Base-by-base conservation (phyloP, 2,113 vertebrate species). In the Nesogale talazaci region DNA sequence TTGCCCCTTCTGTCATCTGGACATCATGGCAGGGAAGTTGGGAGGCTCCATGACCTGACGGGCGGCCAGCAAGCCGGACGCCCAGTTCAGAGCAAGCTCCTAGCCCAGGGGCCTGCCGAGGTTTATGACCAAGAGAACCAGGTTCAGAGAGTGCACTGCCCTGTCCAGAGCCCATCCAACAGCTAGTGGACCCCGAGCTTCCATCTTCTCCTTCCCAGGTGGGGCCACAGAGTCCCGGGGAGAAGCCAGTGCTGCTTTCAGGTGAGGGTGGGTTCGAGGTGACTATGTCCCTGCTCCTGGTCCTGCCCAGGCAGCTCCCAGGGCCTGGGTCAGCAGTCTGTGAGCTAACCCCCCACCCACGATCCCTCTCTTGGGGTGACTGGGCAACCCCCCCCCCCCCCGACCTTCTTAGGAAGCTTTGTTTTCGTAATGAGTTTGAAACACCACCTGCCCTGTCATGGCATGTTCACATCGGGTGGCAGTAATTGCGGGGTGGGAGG, bases 401-500 rank as follows among this genome's bases (percentile, higher is more conserved):
- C 34, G 14, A 23, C 15, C 6, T 12, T 52, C 46, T n/a, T 8
- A 0, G 34, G 16, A 38, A 63, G 34, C 22, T 83, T 25, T 25
- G 15, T 67, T 40, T 65, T n/a, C 0, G 10, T 77, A 25, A 27
- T 52, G 46, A 52, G 46, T 52, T 9, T 52, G 14, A 52, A 52
- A 19, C 25, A 70, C n/a, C 38, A 52, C 46, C 46, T 52, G 46
- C 46, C 46, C 46, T 52, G 46, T 52, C 46, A 52, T 52, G 14
- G 10, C 46, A 6, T 3, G 1, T 40, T 22, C 36, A 40, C 2
- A 27, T 42, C 23, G 61, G 61, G 52, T 5, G 8, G 22, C 29
- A 22, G 29, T 0, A 31, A 0, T 36, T 3, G 34, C 3, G 2
- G 1, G 15, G 59, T 16, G 0, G 10, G n/a, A n/a, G n/a, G n/a